Base-by-base conservation (phyloP, 1,140 invertebrate species). In the Coboldia fuscipes region DNA sequence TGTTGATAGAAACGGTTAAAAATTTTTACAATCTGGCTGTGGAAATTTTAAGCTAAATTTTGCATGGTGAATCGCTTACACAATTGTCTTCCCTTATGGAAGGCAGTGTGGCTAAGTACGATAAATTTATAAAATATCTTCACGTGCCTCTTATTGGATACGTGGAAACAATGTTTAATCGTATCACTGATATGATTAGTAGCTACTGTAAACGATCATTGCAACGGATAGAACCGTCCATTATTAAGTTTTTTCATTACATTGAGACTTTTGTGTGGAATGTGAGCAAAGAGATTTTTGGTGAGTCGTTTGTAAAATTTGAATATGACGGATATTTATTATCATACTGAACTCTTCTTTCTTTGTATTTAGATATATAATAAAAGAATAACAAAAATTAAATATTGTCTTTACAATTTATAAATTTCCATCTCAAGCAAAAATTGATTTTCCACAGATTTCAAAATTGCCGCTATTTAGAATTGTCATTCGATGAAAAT, bases 131-230 rank as follows among this genome's bases (percentile, higher is more conserved):
- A 0, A 75, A 79, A 43, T 70, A 80, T 36, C 42, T 82, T 20
- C 78, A 83, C 43, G 71, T 82, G 28, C 66, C 68, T 7, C 73
- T 81, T 32, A 68, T 81, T 21, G 67, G 72, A 29, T 77, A 78
- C 38, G 66, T 79, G 33, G 74, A 80, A 45, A 63, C 68, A 33
- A 57, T 79, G 2, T 80, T 74, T 70, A 57, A 62, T 10, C 71
- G 71, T 38, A 59, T 69, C 1, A 67, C 66, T 2, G 47, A 54
- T 3, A 54, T 70, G 20, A 44, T 77, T 0, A 58, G 64, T 0
- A 61, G 65, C 18, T 75, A 81, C 43, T 81, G 75, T 75, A 63
- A 72, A 37, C 65, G 63, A 34, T 59, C 74, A 1, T 48, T 82
- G 0, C 69, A 72, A 42, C 62, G 68, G 4, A 62, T 83, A 10